A percentile compares a stretch with the other conserved stretches of the same genome.
Conservation (phyloP, 2,888 invertebrate species). For the Harpagoxenus sublaevis region DNA sequence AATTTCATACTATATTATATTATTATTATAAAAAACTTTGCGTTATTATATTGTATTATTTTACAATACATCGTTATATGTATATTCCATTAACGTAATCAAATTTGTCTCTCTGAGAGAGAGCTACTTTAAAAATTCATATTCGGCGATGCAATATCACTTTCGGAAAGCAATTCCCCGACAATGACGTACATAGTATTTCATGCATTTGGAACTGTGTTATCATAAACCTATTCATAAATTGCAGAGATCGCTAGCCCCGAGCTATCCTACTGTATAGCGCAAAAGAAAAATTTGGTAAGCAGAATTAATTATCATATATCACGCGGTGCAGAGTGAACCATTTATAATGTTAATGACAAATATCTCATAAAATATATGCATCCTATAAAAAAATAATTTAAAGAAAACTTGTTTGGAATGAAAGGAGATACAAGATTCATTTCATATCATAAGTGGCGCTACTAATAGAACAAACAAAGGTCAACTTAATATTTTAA, state of each 20-base stretch:
- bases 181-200: background rate
- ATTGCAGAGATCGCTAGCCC: background rate
- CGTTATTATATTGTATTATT: background rate
- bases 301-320: no score
- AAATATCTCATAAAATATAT: no score
- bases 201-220: background rate
- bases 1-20: background rate
- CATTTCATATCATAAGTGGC: no score
- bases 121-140: background rate
- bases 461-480: no score
- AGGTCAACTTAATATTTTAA: no score
- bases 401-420: no score
- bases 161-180: background rate
- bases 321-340: no score
- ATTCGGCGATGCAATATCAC: background rate
- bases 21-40: background rate
- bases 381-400: no score
- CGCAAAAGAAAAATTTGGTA: background rate
- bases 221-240: background rate
- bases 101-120: background rate
- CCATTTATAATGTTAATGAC: no score
- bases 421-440: no score
- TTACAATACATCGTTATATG: background rate
- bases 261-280: background rate
- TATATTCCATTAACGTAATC: background rate